Evolutionary conservation across 2,113 vertebrate genomes (phyloP).

Genomic region (Siniperca chuatsi): DNA sequence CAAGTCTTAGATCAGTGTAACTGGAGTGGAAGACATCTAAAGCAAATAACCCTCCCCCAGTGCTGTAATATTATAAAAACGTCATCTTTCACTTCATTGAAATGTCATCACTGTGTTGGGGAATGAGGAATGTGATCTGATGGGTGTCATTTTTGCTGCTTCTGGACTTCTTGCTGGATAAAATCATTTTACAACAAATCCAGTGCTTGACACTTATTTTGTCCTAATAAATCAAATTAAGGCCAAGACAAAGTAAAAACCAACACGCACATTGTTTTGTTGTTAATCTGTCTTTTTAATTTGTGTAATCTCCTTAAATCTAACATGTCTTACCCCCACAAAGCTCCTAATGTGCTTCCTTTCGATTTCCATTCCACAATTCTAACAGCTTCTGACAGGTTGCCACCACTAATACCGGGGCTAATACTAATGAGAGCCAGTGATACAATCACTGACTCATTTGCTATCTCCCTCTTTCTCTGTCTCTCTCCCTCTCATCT

Average conservation of each 20-base stretch:
- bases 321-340: conserved; percentile 1
- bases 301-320: conserved; percentile 14
- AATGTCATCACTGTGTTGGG: conserved; percentile 60
- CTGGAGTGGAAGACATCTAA: conserved; percentile 59
- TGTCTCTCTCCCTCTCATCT: conserved; percentile 13
- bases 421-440: conserved; percentile 62
- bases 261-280: background rate
- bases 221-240: conserved; percentile 16
- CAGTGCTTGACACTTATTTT: background rate
- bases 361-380: conserved; percentile 20
- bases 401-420: conserved; percentile 27
- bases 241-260: conserved; percentile 6
- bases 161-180: conserved; percentile 10
- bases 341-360: conserved; percentile 10
- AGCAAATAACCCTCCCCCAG: conserved; percentile 8
- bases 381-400: conserved; percentile 61
- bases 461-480: background rate
- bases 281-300: conserved; percentile 39
- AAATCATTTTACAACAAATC: conserved; percentile 7
- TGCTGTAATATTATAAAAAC: conserved; percentile 38
- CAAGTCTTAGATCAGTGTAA: conserved; percentile 42
- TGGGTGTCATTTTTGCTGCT: conserved; percentile 18
- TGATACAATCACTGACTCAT: conserved; percentile 42
- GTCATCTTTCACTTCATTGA: conserved; percentile 59
- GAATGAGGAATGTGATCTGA: conserved; percentile 47